These are phyloP conservation scores for Rhyacophila evoluta DNA, from an alignment of 2,888 invertebrate species.

Conservation along the genomic window DNA sequence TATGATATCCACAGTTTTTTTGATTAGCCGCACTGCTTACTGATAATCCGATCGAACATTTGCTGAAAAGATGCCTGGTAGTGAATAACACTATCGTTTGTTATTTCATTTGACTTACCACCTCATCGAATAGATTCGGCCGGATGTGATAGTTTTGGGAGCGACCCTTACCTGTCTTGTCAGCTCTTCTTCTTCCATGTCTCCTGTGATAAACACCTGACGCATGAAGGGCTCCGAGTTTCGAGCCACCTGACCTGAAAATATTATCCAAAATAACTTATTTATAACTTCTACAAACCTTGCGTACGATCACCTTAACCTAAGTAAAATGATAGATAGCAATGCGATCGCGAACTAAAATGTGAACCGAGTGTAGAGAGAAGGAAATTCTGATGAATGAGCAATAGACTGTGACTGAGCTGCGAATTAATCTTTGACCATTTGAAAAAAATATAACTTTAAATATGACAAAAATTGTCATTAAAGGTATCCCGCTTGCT, in stretches of 20 bases:
- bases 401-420: too few relatives aligned
- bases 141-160: background rate
- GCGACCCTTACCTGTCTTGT: slow-evolving; percentile 72
- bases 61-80: background rate
- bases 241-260: slow-evolving; percentile 85
- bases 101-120: slow-evolving; percentile 44
- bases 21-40: background rate
- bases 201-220: slow-evolving; percentile 89
- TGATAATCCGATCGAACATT: background rate
- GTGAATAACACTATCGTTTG: background rate
- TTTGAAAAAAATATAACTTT: too few relatives aligned
- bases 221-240: slow-evolving; percentile 96
- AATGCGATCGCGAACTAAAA: background rate
- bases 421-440: too few relatives aligned
- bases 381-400: background rate
- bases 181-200: slow-evolving; percentile 73
- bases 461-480: too few relatives aligned
- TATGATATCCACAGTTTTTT: background rate
- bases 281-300: slow-evolving; percentile 57
- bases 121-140: background rate
- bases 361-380: background rate
- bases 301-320: slow-evolving; percentile 38
- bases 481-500: too few relatives aligned
- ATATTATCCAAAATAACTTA: slow-evolving; percentile 62
- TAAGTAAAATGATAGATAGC: slow-evolving; percentile 6